phyloP scores from a whole-genome alignment of 2,888 invertebrate species.

The Pseudeuparius sepicola region DNA sequence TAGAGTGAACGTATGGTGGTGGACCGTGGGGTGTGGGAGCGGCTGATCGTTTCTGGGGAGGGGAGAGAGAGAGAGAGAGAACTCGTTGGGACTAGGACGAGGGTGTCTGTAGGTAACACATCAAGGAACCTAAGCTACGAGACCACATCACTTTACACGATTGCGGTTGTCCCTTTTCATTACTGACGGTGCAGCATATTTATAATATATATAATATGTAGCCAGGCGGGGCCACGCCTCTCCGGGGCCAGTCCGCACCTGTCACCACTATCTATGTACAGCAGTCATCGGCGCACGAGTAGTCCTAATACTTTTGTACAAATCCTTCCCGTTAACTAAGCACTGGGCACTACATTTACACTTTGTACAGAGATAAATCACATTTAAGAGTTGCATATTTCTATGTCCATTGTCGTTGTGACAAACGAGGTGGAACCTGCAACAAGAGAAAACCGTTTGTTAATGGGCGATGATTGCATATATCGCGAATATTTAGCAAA shows the following conservation, averaged over 20 bases:
- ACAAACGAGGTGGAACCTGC: slow-evolving; percentile 36
- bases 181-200: slow-evolving; percentile 18
- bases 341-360: slow-evolving; percentile 44
- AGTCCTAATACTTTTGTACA: slow-evolving; percentile 38
- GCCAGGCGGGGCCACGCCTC: slow-evolving; percentile 27
- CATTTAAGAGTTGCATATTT: slow-evolving; percentile 45
- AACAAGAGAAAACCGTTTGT: slow-evolving; percentile 30
- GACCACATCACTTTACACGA: slow-evolving; percentile 39
- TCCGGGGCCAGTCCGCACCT: slow-evolving; percentile 31
- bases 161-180: slow-evolving; percentile 31
- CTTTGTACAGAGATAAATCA: slow-evolving; percentile 56
- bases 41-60: slow-evolving; percentile 23
- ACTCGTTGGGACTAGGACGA: slow-evolving; percentile 43
- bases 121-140: slow-evolving; percentile 44
- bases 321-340: slow-evolving; percentile 38
- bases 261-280: slow-evolving; percentile 35
- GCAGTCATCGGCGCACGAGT: slow-evolving; percentile 36
- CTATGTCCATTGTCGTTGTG: slow-evolving; percentile 41
- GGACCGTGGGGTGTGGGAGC: slow-evolving; percentile 13
- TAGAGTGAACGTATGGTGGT: slow-evolving; percentile 8
- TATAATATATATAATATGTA: slow-evolving; percentile 16
- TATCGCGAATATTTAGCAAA: no score
- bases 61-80: slow-evolving; percentile 17
- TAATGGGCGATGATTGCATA: no score
- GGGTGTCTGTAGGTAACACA: slow-evolving; percentile 47